Evolutionary conservation across 2,113 vertebrate genomes (phyloP).

Genomic region (Octodon degus): DNA sequence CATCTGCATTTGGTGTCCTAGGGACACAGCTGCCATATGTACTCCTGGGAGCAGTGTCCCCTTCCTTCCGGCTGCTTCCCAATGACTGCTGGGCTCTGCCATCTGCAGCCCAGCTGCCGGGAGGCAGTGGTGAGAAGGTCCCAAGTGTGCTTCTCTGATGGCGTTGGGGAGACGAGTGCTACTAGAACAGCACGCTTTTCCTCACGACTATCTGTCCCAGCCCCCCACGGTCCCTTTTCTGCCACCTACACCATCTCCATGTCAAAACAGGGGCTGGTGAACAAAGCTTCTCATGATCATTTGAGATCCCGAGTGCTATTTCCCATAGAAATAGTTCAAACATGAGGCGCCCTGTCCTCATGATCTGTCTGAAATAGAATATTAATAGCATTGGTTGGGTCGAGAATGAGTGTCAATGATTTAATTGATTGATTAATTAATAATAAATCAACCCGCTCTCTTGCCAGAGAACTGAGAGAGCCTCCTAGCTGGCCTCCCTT

Average conservation of each 20-base stretch:
- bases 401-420: neutral
- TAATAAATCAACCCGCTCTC: neutral
- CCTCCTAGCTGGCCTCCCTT: neutral
- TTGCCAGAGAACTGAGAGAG: neutral
- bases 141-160: neutral
- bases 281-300: neutral
- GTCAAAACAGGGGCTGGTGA: neutral
- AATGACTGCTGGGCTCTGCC: neutral
- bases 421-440: slow-evolving; percentile 45
- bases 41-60: neutral
- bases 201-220: neutral
- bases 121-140: neutral
- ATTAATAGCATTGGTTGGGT: neutral
- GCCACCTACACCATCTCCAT: neutral
- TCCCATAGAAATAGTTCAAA: neutral
- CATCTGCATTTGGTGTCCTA: neutral
- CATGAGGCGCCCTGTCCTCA: neutral
- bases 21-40: accelerated
- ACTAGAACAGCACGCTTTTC: neutral
- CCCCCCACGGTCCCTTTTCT: neutral
- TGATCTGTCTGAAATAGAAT: neutral
- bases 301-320: neutral
- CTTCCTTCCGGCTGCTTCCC: neutral
- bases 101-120: neutral
- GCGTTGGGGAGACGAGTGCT: neutral